Conservation (phyloP, 2,888 invertebrate genomes). For the Erebia aethiops region DNA sequence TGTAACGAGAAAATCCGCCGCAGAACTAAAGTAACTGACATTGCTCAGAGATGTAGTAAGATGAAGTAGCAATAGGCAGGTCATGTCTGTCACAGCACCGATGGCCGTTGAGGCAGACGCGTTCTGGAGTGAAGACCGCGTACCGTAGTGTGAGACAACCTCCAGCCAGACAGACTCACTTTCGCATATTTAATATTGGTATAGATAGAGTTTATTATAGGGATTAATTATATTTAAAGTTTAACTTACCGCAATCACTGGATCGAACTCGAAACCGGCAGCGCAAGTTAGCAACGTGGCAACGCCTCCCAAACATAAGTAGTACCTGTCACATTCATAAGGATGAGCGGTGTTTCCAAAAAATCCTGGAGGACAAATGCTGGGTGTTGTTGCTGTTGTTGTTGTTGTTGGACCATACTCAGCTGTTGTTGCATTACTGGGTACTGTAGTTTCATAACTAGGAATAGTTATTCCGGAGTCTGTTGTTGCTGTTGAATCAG, state of each 20-base stretch:
- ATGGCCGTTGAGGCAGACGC: too few relatives aligned
- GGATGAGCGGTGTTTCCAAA: conserved; percentile 56
- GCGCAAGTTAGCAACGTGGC: conserved; percentile 47
- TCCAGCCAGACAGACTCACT: too few relatives aligned
- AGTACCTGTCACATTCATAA: conserved; percentile 50
- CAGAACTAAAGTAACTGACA: too few relatives aligned
- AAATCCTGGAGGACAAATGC: conserved; percentile 47
- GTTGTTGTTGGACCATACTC: background rate
- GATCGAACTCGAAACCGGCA: conserved; percentile 51
- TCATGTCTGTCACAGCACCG: too few relatives aligned
- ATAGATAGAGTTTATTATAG: too few relatives aligned
- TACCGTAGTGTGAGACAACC: too few relatives aligned
- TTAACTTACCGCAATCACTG: conserved; percentile 16
- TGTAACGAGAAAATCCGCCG: too few relatives aligned
- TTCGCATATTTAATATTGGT: too few relatives aligned
- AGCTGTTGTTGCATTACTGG: conserved; percentile 1
- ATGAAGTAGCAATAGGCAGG: too few relatives aligned
- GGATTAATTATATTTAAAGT: background rate
- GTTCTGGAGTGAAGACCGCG: too few relatives aligned
- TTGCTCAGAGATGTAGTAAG: too few relatives aligned
- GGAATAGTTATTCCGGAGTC: background rate
- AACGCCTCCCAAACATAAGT: conserved; percentile 51
- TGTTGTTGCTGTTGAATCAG: background rate
- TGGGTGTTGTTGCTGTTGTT: conserved; percentile 10
- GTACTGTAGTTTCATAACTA: conserved; percentile 9